A percentile compares a stretch with the other conserved stretches of the same genome.
phyloP scores from a whole-genome alignment of 2,888 invertebrate species.

The Tenthredo livida region DNA sequence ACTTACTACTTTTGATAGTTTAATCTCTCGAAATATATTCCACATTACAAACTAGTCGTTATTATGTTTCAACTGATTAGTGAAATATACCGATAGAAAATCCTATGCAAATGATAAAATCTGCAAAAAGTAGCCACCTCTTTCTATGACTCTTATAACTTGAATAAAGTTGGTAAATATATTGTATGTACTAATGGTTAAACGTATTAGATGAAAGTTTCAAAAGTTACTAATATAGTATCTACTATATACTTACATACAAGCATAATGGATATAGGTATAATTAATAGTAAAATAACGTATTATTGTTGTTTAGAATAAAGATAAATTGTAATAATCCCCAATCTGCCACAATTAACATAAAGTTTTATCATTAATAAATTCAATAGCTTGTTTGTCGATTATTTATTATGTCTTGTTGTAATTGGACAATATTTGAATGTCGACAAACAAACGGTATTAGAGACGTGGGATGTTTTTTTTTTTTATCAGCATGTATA shows the following conservation, averaged over 20 bases:
- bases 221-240: conserved; percentile 4
- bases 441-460: not conserved
- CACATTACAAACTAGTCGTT: conserved; percentile 2
- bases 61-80: conserved; percentile 14
- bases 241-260: conserved; percentile 39
- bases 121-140: not conserved
- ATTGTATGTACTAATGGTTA: conserved; percentile 41
- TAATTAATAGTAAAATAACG: conserved; percentile 58
- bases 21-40: not conserved
- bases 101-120: not conserved
- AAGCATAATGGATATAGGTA: conserved; percentile 52
- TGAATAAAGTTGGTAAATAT: not conserved
- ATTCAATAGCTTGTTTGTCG: conserved; percentile 57
- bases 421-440: conserved; percentile 6
- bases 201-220: conserved; percentile 9
- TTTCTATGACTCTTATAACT: not conserved
- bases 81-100: not conserved
- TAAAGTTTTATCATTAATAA: conserved; percentile 73
- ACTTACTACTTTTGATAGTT: not conserved
- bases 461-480: conserved; percentile 29
- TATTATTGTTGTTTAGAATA: conserved; percentile 7
- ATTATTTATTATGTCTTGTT: not conserved
- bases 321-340: conserved; percentile 62
- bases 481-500: conserved; percentile 64
- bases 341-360: conserved; percentile 73